A percentile compares a stretch with the other conserved stretches of the same genome.
phyloP scores from a whole-genome alignment of 2,888 invertebrate genomes.

The Sinotaia quadrata region DNA sequence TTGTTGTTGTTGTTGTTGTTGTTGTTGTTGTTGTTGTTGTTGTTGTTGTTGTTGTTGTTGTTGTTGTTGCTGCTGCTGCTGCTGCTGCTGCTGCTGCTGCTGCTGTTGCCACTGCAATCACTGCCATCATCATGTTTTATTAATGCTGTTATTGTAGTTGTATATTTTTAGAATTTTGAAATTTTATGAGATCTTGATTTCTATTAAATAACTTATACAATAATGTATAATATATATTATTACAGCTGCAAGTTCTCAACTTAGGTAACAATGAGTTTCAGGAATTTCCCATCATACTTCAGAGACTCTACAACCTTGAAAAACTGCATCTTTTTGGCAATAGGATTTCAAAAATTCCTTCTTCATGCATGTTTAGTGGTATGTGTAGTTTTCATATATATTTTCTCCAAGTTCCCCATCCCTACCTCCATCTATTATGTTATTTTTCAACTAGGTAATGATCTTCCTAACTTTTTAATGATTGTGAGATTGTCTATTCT shows the following conservation, averaged over 20 bases:
- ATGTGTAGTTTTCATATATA: no score
- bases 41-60: conserved; percentile 34
- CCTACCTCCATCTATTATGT: no score
- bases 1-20: conserved; percentile 8
- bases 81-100: not conserved
- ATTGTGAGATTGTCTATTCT: no score
- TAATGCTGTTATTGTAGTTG: not conserved
- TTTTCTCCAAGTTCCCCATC: no score
- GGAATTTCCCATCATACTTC: conserved; percentile 60
- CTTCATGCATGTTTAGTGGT: conserved; percentile 56
- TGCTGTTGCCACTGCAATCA: no score
- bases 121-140: not conserved
- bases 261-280: conserved; percentile 68
- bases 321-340: conserved; percentile 69
- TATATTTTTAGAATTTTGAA: not conserved
- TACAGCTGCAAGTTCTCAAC: conserved; percentile 66
- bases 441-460: no score
- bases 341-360: conserved; percentile 50
- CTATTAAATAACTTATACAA: no score
- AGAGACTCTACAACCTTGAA: conserved; percentile 58
- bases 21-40: not conserved
- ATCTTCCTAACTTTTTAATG: no score
- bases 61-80: not conserved
- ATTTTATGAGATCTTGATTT: conserved; percentile 11
- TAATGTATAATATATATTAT: conserved; percentile 39